Conservation (phyloP, 92 coral and sea anemone species). For the Desmophyllum pertusum region DNA sequence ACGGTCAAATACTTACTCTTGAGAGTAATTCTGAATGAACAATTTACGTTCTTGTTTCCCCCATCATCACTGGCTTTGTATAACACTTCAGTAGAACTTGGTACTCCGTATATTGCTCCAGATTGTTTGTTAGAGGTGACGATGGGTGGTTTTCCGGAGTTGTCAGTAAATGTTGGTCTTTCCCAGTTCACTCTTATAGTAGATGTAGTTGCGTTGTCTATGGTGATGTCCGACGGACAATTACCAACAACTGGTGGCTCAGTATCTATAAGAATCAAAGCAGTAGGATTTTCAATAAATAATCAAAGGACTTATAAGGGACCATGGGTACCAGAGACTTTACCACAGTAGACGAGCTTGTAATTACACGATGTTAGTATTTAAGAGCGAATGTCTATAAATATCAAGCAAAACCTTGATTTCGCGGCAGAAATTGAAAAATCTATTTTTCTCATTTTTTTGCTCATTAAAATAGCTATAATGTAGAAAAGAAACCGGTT, state of each 20-base stretch:
- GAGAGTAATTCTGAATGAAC: conserved; percentile 51
- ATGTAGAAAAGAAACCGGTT: no score
- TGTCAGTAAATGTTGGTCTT: conserved; percentile 72
- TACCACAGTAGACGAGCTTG: no score
- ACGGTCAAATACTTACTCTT: conserved; percentile 18
- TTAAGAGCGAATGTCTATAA: no score
- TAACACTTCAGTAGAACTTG: conserved; percentile 49
- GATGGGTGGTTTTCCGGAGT: conserved; percentile 73
- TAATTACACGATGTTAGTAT: no score
- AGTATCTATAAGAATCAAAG: conserved; percentile 45
- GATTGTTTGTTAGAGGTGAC: conserved; percentile 36
- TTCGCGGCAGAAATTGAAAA: no score
- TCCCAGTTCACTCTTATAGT: conserved; percentile 65
- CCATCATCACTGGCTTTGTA: conserved; percentile 21
- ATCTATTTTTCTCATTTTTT: no score
- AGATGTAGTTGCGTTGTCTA: conserved; percentile 17
- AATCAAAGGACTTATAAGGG: no score
- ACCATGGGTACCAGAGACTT: no score
- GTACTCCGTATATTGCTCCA: conserved; percentile 52
- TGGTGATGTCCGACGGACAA: conserved; percentile 50
- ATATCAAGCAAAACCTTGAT: no score
- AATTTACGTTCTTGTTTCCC: conserved; percentile 30
- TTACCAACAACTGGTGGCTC: conserved; percentile 81
- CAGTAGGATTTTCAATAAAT: not conserved
- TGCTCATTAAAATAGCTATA: no score